Conservation (phyloP, 23 tunicate species). For the Halocynthia aurantium region DNA sequence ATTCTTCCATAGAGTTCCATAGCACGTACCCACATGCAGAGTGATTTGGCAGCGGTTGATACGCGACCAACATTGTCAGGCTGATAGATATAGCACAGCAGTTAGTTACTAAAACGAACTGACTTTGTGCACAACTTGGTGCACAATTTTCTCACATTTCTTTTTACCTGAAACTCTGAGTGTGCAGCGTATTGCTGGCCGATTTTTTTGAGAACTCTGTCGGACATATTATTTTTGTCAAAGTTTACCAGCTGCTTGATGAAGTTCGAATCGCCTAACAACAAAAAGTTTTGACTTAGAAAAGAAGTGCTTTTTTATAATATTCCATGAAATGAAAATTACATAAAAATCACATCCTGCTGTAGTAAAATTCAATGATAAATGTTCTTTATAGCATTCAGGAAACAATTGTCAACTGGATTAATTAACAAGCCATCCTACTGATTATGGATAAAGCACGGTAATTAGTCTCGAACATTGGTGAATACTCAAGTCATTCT, state of each 20-base stretch:
- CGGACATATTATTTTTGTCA: constrained; percentile 97
- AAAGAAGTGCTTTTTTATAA: not conserved
- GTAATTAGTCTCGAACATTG: too few species aligned
- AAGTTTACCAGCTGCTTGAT: constrained; percentile 90
- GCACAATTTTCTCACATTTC: not conserved
- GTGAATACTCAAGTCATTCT: too few species aligned
- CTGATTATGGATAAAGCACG: too few species aligned
- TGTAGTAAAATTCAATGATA: too few species aligned
- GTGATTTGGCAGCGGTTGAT: constrained; percentile 92
- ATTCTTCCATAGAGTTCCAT: constrained; percentile 95
- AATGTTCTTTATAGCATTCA: too few species aligned
- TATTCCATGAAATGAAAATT: not conserved
- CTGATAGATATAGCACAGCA: constrained; percentile 18
- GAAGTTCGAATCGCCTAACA: constrained; percentile 79
- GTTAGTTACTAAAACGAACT: not conserved
- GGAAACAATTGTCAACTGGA: too few species aligned
- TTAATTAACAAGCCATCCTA: too few species aligned
- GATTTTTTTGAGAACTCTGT: constrained; percentile 89
- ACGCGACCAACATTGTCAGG: constrained; percentile 98
- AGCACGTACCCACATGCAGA: constrained; percentile 98
- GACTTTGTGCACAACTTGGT: not conserved
- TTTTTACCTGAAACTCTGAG: constrained; percentile 79
- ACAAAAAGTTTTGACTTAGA: not conserved
- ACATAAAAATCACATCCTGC: too few species aligned
- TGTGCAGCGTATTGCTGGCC: constrained; percentile 91